These are phyloP conservation scores for Hyperoplus lanceolatus DNA, from an alignment of 2,797 vertebrate species.

Conservation along the genomic window DNA sequence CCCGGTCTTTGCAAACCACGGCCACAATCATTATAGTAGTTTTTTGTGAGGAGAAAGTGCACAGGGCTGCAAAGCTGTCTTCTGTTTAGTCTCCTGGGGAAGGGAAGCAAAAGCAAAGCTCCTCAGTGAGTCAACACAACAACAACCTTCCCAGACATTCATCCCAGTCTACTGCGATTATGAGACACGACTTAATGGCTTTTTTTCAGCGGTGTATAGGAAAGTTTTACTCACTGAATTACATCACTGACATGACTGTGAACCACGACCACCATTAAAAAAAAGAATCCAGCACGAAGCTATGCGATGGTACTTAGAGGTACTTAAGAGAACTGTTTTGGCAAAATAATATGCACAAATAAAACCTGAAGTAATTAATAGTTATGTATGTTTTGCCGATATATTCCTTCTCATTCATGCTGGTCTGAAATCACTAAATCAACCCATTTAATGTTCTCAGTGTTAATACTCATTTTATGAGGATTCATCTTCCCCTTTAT, in stretches of 20 bases:
- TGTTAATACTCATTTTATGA: constrained; percentile 30
- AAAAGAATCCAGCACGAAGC: constrained; percentile 2
- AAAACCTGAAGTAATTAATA: constrained; percentile 14
- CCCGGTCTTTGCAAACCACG: constrained; percentile 39
- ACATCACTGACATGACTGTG: constrained; percentile 64
- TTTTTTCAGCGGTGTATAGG: constrained; percentile 36
- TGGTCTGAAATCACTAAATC: constrained; percentile 2
- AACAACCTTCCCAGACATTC: constrained; percentile 48
- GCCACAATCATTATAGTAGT: constrained; percentile 32
- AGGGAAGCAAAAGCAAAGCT: constrained; percentile 11
- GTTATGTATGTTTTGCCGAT: neutral
- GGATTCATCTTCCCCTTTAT: no score
- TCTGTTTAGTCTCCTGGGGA: constrained; percentile 26
- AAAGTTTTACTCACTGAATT: constrained; percentile 67
- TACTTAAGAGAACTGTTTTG: constrained; percentile 16
- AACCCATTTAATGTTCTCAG: constrained; percentile 1
- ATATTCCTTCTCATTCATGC: neutral
- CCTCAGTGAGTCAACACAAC: constrained; percentile 49
- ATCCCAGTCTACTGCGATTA: constrained; percentile 54
- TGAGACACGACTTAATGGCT: constrained; percentile 43
- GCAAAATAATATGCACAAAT: constrained; percentile 19
- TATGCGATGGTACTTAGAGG: constrained; percentile 28
- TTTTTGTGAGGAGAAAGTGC: constrained; percentile 7
- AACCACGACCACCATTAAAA: constrained; percentile 42
- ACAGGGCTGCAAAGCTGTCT: constrained; percentile 2